These are phyloP conservation scores for Geococcyx californianus DNA, from an alignment of 2,113 vertebrate genomes.

Conservation along the genomic window DNA sequence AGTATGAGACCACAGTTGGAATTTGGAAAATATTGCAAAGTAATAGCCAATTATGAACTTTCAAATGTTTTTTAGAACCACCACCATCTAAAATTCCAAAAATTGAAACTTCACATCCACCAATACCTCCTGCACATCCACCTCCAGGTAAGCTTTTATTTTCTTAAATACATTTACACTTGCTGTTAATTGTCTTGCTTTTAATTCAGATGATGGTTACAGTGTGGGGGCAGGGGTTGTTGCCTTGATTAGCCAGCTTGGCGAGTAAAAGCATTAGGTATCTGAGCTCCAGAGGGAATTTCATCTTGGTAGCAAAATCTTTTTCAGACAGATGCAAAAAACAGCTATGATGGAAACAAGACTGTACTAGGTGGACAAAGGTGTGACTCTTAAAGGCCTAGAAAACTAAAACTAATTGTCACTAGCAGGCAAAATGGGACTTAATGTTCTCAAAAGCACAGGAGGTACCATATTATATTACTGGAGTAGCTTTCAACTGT, in stretches of 20 bases:
- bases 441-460: not conserved
- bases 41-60: not conserved
- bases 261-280: not conserved
- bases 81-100: slow-evolving; percentile 92
- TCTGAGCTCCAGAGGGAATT: not conserved
- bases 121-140: slow-evolving; percentile 87
- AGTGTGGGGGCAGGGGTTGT: not conserved
- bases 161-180: not conserved
- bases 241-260: not conserved
- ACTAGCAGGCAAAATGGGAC: not conserved
- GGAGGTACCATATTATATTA: not conserved
- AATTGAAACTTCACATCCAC: slow-evolving; percentile 91
- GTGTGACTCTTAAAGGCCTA: not conserved
- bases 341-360: not conserved
- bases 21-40: not conserved
- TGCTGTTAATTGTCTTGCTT: not conserved
- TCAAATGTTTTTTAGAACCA: slow-evolving; percentile 80
- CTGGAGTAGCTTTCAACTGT: not conserved
- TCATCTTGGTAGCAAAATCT: not conserved
- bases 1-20: not conserved
- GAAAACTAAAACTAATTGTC: not conserved
- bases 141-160: slow-evolving; percentile 83
- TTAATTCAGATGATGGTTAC: not conserved
- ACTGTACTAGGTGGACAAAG: not conserved
- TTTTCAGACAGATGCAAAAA: not conserved